Evolutionary conservation across 2,113 vertebrate genomes (phyloP).

Genomic region (Paraplagusia blochii): DNA sequence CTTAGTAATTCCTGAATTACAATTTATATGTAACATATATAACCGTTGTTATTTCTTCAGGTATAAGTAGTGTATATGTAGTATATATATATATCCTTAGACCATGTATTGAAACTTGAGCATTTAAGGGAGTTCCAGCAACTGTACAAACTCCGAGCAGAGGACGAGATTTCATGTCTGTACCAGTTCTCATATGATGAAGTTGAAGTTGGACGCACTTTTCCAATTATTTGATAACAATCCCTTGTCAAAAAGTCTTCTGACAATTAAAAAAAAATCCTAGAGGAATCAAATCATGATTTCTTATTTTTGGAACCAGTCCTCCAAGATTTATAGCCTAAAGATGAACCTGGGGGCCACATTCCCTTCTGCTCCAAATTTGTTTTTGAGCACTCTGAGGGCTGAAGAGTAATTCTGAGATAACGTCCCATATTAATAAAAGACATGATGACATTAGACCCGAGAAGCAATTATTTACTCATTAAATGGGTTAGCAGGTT

Average conservation of each 20-base stretch:
- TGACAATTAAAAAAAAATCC: slow-evolving; percentile 55
- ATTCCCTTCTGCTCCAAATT: slow-evolving; percentile 60
- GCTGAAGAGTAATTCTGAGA: slow-evolving; percentile 71
- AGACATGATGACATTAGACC: slow-evolving; percentile 69
- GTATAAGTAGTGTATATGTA: no score
- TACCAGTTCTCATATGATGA: slow-evolving; percentile 40
- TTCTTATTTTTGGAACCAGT: slow-evolving; percentile 65
- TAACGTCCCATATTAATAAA: slow-evolving; percentile 66
- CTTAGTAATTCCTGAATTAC: no score
- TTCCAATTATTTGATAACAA: slow-evolving; percentile 75
- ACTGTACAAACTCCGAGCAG: no score
- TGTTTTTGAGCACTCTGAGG: slow-evolving; percentile 60
- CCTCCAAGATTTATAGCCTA: slow-evolving; percentile 55
- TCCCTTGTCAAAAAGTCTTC: slow-evolving; percentile 60
- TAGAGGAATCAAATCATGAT: slow-evolving; percentile 56
- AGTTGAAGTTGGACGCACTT: slow-evolving; percentile 61
- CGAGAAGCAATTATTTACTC: slow-evolving; percentile 72
- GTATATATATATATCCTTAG: no score
- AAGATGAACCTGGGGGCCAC: slow-evolving; percentile 54
- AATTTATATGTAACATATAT: no score
- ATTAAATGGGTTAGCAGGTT: slow-evolving; percentile 74
- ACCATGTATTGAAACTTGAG: no score
- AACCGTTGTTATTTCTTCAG: no score
- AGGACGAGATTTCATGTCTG: slow-evolving; percentile 34
- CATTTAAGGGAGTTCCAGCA: no score